Conservation (phyloP, 35 echinoderm and acorn worm species). For the Holothuria glaberrima region DNA sequence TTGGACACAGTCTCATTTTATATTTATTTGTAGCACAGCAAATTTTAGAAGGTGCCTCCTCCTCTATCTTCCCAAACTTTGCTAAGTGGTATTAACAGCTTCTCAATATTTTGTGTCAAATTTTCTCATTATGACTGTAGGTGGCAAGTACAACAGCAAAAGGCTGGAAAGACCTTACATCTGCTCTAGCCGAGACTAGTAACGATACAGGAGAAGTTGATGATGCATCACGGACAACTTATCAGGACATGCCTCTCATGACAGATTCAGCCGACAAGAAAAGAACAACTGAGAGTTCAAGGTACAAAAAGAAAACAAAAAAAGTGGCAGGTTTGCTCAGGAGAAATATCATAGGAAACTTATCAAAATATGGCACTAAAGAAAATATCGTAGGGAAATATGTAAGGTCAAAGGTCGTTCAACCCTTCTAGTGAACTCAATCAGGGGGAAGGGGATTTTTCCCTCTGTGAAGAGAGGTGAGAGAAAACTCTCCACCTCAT, state of each 20-base stretch:
- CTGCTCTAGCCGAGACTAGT: not conserved
- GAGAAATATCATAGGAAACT: too few species aligned
- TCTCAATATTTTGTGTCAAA: conserved; percentile 5
- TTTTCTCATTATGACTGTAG: not conserved
- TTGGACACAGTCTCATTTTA: too few species aligned
- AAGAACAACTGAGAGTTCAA: not conserved
- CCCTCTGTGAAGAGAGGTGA: too few species aligned
- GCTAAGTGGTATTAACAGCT: not conserved
- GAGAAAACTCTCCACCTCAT: too few species aligned
- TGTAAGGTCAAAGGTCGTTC: too few species aligned
- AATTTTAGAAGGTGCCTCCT: too few species aligned
- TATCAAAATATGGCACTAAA: too few species aligned
- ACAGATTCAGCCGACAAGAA: conserved; percentile 10
- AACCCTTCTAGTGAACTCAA: too few species aligned
- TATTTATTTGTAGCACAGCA: too few species aligned
- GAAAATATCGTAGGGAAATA: too few species aligned
- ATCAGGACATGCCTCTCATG: conserved; percentile 60
- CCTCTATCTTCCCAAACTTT: not conserved
- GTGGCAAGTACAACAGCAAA: conserved; percentile 52
- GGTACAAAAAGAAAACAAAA: not conserved
- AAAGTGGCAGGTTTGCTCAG: too few species aligned
- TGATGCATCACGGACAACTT: not conserved
- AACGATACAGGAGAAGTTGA: not conserved
- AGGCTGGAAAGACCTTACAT: conserved; percentile 29
- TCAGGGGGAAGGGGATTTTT: too few species aligned